phyloP scores from a whole-genome alignment of 2,113 vertebrate genomes.

The Phaetusa simplex region DNA sequence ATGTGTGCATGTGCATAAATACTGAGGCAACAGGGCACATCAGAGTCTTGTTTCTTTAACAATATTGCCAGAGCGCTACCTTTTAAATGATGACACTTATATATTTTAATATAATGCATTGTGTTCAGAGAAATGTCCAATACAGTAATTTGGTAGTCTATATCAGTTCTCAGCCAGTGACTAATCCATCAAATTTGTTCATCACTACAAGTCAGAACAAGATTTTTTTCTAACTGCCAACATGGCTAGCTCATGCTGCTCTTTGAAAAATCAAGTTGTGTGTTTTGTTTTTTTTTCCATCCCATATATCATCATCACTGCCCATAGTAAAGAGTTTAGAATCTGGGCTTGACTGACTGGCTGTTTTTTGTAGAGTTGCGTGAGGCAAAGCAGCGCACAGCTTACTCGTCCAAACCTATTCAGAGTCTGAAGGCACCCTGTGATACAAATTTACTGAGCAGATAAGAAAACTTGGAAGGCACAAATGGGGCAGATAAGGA shows the following conservation, averaged over 20 bases:
- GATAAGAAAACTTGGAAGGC: constrained; percentile 56
- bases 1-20: background rate
- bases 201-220: constrained; percentile 1
- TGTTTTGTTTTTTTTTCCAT: background rate
- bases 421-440: constrained; percentile 15
- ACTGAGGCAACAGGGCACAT: background rate
- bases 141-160: background rate
- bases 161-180: background rate
- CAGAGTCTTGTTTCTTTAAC: background rate
- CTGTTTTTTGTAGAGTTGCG: background rate
- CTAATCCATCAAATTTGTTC: constrained; percentile 46
- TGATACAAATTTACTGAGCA: constrained; percentile 15
- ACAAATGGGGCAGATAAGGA: constrained; percentile 42
- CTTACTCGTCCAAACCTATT: constrained; percentile 9
- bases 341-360: constrained; percentile 2
- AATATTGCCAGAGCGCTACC: background rate
- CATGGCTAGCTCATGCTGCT: background rate
- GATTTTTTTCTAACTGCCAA: background rate
- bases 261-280: constrained; percentile 23
- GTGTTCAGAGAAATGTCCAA: constrained; percentile 5
- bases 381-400: background rate
- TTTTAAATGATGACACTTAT: constrained; percentile 22
- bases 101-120: constrained; percentile 20
- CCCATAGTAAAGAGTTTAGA: background rate
- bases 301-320: constrained; percentile 2